Conservation (phyloP, 2,888 invertebrate genomes). For the Ametastegia equiseti region DNA sequence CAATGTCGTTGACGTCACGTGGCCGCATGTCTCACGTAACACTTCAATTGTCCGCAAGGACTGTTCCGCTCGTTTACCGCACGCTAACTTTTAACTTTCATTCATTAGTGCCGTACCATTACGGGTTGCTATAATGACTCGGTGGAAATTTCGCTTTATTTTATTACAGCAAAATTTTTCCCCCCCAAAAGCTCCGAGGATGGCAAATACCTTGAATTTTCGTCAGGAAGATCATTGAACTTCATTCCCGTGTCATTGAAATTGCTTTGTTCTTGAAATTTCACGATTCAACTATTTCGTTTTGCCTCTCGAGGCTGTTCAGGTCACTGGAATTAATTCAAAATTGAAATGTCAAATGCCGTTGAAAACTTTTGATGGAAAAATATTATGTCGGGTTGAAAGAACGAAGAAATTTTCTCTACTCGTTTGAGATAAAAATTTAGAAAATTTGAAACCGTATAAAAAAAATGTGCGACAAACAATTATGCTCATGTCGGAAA, state of each 20-base stretch:
- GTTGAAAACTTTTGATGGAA: neutral
- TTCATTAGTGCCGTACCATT: conserved; percentile 45
- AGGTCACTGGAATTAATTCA: neutral
- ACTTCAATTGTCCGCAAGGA: conserved; percentile 45
- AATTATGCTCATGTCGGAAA: conserved; percentile 63
- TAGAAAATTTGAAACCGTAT: neutral
- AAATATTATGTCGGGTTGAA: too few species aligned
- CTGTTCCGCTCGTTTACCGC: conserved; percentile 36
- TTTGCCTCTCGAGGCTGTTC: neutral
- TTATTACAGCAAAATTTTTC: neutral
- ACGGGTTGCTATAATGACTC: conserved; percentile 37
- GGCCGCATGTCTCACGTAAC: conserved; percentile 36
- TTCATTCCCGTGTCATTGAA: neutral
- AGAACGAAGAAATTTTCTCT: neutral
- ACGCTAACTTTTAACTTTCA: conserved; percentile 45
- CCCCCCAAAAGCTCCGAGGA: neutral
- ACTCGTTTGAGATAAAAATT: neutral
- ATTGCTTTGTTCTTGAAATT: neutral
- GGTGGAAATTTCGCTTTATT: conserved; percentile 19
- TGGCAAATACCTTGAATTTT: neutral
- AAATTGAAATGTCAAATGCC: neutral
- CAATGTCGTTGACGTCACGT: conserved; percentile 35
- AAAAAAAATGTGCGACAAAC: conserved; percentile 68
- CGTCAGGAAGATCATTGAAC: neutral
- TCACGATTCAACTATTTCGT: neutral